phyloP scores from a whole-genome alignment of 2,888 invertebrate species.

The Eulithis testata region DNA sequence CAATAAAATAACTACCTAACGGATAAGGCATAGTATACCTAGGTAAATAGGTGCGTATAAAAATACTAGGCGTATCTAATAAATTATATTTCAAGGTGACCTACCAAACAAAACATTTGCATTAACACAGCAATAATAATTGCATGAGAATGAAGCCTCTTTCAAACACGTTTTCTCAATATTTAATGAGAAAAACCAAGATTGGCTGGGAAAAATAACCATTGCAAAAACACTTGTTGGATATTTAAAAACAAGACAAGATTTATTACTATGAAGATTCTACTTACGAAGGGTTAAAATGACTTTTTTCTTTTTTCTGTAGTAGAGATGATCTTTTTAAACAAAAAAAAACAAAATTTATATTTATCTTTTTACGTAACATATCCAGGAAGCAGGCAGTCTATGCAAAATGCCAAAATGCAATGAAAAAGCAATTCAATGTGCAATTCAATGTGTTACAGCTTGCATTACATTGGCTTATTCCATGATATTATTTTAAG shows the following conservation, averaged over 20 bases:
- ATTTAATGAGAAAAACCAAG: constrained; percentile 20
- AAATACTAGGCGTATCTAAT: not conserved
- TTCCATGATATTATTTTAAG: constrained; percentile 39
- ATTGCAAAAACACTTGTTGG: constrained; percentile 5
- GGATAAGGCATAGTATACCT: too few species aligned
- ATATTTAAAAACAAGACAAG: not conserved
- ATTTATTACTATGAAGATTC: too few species aligned
- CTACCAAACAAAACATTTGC: constrained; percentile 21
- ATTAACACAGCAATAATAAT: constrained; percentile 25
- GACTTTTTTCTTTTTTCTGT: too few species aligned
- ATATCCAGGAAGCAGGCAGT: not conserved
- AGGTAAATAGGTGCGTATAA: too few species aligned
- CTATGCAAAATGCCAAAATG: constrained; percentile 7
- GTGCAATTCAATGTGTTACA: constrained; percentile 16
- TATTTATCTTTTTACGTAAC: too few species aligned
- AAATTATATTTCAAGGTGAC: constrained; percentile 11
- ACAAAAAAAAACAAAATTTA: too few species aligned
- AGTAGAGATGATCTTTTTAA: too few species aligned
- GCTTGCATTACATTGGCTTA: constrained; percentile 26
- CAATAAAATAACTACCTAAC: too few species aligned
- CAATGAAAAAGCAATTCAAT: constrained; percentile 25
- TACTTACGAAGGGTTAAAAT: too few species aligned
- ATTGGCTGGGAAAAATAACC: constrained; percentile 25
- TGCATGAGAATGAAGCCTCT: constrained; percentile 26
- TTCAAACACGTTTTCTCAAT: constrained; percentile 13